phyloP scores from a whole-genome alignment of 2,113 vertebrate genomes.

The Cheirogaleus medius region DNA sequence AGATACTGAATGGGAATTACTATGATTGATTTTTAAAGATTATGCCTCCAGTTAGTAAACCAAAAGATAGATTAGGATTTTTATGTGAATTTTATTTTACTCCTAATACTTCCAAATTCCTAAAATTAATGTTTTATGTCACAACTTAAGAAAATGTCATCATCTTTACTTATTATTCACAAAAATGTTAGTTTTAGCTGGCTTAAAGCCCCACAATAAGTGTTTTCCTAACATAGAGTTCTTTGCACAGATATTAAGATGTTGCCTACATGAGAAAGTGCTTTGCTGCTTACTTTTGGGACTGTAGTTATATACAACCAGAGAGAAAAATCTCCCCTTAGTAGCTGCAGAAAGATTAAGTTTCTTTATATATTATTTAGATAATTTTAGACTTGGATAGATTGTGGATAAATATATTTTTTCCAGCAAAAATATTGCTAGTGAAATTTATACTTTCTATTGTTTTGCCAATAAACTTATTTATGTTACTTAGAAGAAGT shows the following conservation, averaged over 20 bases:
- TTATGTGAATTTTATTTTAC: not conserved
- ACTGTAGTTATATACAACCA: not conserved
- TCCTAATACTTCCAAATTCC: not conserved
- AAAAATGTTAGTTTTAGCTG: not conserved
- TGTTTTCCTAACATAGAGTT: not conserved
- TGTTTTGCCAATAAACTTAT: not conserved
- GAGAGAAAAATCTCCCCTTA: not conserved
- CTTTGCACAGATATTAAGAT: not conserved
- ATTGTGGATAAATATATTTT: slow-evolving; percentile 41
- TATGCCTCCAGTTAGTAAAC: not conserved
- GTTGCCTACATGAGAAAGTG: not conserved
- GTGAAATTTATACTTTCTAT: not conserved
- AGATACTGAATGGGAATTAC: not conserved
- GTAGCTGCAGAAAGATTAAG: not conserved
- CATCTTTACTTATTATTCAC: not conserved
- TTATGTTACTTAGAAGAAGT: not conserved
- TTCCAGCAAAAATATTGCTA: not conserved
- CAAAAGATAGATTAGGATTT: not conserved
- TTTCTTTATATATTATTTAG: not conserved
- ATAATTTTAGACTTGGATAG: slow-evolving; percentile 18
- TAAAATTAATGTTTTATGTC: not conserved
- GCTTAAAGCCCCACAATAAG: not conserved
- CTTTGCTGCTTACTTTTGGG: not conserved
- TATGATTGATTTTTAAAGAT: not conserved
- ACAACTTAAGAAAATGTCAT: not conserved